phyloP scores from a whole-genome alignment of 2,113 vertebrate species.

The Halichoerus grypus region DNA sequence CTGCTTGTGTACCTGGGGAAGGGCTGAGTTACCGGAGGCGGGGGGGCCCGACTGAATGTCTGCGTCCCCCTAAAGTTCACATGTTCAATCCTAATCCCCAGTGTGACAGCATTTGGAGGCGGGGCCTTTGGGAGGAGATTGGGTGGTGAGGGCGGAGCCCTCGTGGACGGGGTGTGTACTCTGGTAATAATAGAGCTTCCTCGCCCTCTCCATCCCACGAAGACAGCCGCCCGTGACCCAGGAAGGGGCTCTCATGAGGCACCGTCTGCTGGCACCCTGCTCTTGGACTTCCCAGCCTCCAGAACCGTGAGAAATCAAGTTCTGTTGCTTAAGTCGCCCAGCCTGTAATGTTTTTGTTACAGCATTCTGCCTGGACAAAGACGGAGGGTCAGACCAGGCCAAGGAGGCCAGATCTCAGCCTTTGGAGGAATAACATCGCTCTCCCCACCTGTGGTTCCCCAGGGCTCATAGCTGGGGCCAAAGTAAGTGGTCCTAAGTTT shows the following conservation, averaged over 20 bases:
- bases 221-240: not conserved
- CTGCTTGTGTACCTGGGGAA: not conserved
- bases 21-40: too few relatives aligned
- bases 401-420: too few relatives aligned
- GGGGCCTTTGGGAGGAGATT: not conserved
- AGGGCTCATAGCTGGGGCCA: not conserved
- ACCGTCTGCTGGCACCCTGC: rapidly evolving
- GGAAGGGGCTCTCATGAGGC: not conserved
- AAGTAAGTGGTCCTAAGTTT: not conserved
- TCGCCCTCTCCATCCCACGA: rapidly evolving
- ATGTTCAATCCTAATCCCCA: not conserved
- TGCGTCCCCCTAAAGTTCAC: not conserved
- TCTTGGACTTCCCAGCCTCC: not conserved
- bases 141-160: not conserved
- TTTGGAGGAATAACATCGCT: not conserved
- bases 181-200: not conserved
- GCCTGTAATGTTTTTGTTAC: not conserved
- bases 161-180: too few relatives aligned
- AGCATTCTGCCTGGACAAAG: not conserved
- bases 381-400: not conserved
- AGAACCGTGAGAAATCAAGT: not conserved
- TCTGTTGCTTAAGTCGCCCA: not conserved
- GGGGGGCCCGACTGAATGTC: too few relatives aligned
- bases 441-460: too few relatives aligned
- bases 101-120: not conserved